These are phyloP conservation scores for Dicaeum eximium DNA, from an alignment of 2,113 vertebrate species.

Conservation along the genomic window DNA sequence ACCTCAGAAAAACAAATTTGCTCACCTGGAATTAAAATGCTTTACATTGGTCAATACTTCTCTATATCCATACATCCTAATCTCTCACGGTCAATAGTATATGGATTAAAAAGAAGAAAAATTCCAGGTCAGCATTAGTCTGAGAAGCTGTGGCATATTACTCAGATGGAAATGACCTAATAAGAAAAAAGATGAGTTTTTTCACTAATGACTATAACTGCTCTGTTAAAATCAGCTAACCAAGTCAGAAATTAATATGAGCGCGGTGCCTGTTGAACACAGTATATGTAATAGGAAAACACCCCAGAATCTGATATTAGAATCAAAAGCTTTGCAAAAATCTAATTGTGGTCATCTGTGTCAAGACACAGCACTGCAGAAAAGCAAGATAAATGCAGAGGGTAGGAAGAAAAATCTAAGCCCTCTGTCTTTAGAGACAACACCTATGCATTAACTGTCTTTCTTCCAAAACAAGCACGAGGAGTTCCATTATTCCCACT, in stretches of 20 bases:
- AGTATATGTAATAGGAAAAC: not conserved
- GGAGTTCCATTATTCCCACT: not conserved
- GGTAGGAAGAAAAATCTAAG: not conserved
- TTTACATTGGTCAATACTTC: not conserved
- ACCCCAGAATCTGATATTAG: not conserved
- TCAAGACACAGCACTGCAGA: not conserved
- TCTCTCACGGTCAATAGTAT: not conserved
- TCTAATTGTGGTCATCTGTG: not conserved
- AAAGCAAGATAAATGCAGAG: not conserved
- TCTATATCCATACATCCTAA: not conserved
- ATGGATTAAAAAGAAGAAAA: not conserved
- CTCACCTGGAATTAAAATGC: not conserved
- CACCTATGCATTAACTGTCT: not conserved
- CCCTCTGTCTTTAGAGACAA: not conserved
- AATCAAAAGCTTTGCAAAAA: not conserved
- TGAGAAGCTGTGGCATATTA: not conserved
- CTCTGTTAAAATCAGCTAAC: not conserved
- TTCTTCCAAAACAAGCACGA: not conserved
- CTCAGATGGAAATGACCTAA: constrained; percentile 22
- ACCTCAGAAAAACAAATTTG: not conserved
- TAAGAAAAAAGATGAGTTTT: constrained; percentile 6
- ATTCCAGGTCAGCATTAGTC: not conserved
- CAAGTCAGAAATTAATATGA: not conserved
- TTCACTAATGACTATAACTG: not conserved
- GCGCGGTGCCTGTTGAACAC: not conserved